phyloP scores from a whole-genome alignment of 2,888 invertebrate genomes.

The Megamerina dolium region DNA sequence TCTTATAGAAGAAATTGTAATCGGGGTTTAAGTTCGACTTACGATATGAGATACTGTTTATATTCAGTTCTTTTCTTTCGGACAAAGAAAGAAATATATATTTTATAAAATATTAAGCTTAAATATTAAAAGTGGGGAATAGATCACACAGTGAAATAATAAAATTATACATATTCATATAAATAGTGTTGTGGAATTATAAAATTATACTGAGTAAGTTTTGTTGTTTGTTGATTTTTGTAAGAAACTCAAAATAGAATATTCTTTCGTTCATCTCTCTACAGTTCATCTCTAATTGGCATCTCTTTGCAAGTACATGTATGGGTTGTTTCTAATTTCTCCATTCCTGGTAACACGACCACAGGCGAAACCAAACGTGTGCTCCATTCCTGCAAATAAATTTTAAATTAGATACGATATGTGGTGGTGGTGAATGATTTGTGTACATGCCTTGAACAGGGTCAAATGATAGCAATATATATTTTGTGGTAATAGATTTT shows the following conservation, averaged over 20 bases:
- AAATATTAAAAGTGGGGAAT: constrained; percentile 1
- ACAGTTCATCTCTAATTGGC: constrained; percentile 37
- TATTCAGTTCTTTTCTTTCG: constrained; percentile 10
- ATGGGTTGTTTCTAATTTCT: constrained; percentile 52
- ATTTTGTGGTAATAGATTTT: constrained; percentile 74
- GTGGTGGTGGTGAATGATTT: too few relatives aligned
- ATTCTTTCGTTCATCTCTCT: too few relatives aligned
- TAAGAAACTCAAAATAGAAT: too few relatives aligned
- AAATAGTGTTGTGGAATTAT: too few relatives aligned
- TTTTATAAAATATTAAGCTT: too few relatives aligned
- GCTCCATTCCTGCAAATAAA: constrained; percentile 63
- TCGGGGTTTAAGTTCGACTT: constrained; percentile 1
- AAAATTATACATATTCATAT: neutral
- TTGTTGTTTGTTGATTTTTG: too few relatives aligned
- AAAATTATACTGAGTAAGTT: too few relatives aligned
- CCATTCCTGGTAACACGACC: constrained; percentile 58
- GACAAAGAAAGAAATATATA: too few relatives aligned
- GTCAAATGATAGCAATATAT: constrained; percentile 83
- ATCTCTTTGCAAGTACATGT: constrained; percentile 40
- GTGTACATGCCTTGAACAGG: constrained; percentile 56
- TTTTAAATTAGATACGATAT: too few relatives aligned
- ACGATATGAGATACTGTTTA: constrained; percentile 12
- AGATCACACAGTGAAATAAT: neutral
- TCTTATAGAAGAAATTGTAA: too few relatives aligned
- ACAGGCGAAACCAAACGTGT: constrained; percentile 57